These are phyloP conservation scores for Oreochromis grahami DNA, from an alignment of 2,797 vertebrate genomes.

Conservation along the genomic window DNA sequence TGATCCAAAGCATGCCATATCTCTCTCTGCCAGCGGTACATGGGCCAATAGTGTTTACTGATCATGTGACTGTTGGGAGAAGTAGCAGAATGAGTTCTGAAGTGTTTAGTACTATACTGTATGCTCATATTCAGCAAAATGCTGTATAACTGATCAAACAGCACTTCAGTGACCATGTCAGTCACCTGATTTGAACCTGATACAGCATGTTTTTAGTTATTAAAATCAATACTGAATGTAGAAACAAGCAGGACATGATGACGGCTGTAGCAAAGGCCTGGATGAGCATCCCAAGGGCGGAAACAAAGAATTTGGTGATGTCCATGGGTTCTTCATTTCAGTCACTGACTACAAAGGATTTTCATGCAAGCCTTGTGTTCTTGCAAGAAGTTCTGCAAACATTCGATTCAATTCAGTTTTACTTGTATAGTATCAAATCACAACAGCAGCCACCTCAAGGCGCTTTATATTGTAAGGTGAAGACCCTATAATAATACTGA, in stretches of 20 bases:
- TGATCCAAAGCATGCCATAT: neutral
- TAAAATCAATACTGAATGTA: neutral
- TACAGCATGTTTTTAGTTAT: neutral
- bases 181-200: neutral
- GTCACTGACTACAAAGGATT: neutral
- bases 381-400: neutral
- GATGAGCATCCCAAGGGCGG: neutral
- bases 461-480: neutral
- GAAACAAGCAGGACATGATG: neutral
- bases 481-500: neutral
- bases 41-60: neutral
- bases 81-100: rapidly evolving
- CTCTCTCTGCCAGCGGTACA: neutral
- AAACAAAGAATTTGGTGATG: neutral
- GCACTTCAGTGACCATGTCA: neutral
- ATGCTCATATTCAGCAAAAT: neutral
- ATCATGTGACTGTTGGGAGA: neutral
- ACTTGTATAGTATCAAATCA: neutral
- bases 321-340: rapidly evolving
- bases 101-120: neutral
- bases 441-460: neutral
- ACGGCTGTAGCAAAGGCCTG: neutral
- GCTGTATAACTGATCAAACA: neutral
- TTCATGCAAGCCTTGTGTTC: neutral
- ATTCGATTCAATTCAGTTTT: neutral